Base-by-base conservation (phyloP, 1,140 invertebrate genomes). In the Euwallacea similis region DNA sequence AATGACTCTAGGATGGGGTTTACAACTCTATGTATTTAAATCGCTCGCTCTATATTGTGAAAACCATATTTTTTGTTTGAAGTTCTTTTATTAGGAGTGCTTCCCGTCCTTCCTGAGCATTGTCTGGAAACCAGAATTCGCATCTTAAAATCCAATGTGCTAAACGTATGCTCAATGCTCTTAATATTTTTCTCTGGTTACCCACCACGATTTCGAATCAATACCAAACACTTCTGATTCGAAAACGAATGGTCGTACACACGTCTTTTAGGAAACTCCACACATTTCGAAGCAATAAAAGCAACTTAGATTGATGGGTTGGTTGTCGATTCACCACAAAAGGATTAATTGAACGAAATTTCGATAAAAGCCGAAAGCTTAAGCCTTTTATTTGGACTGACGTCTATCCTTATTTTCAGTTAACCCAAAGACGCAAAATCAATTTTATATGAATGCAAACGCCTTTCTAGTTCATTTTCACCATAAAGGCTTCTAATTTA, bases 291-390 rank as follows among this genome's bases (percentile, higher is more conserved):
- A 9, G 9, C 46, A 33, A 62, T 47, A 65, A 58, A 66, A 58
- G 65, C 41, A 21, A 16, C 7, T 13, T 43, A 66, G 42, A 66
- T 66, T 66, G 65, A 66, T 66, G 55, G 41, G 16, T n/a, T 7
- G 41, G 33, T 56, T 66, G 63, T 55, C 21, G 61, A 64, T 64
- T 47, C 43, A 9, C 53, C 42, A 58, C 43, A 65, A 66, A 58
- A 46, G 65, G 53, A 58, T 66, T 66, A 66, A 66, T 66, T 58
- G 53, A 56, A 56, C 42, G 41, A 66, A 66, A 66, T 15, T 58
- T 15, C 42, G 7, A 4, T 66, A 66, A 66, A 66, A 66, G 65
- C 55, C 65, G 43, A 66, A 66, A 56, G 65, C 65, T 66, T 66
- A 66, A 59, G 53, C 65, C 65, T 59, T 66, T 66, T 66, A 16